phyloP scores from a whole-genome alignment of 2,888 invertebrate genomes.

The Cenopis cana region DNA sequence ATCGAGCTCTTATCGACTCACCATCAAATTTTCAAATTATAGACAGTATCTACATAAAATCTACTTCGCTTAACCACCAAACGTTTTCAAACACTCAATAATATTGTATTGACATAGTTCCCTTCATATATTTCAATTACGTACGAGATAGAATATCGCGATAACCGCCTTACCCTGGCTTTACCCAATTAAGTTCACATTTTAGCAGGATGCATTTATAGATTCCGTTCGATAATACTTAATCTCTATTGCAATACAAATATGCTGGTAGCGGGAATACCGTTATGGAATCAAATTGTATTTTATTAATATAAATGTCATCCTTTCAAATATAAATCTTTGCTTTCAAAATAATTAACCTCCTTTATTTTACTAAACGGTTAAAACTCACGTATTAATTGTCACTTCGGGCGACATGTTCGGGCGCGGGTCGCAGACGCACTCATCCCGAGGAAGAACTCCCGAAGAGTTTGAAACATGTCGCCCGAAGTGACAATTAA shows the following conservation, averaged over 20 bases:
- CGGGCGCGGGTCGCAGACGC: too few relatives aligned
- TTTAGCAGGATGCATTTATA: slow-evolving; percentile 53
- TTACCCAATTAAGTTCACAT: slow-evolving; percentile 54
- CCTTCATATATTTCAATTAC: slow-evolving; percentile 52
- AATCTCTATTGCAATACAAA: slow-evolving; percentile 3
- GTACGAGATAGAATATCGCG: slow-evolving; percentile 53
- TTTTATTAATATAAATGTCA: slow-evolving; percentile 25
- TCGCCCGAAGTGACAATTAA: too few relatives aligned
- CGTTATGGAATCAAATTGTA: neutral
- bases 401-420: too few relatives aligned
- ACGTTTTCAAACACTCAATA: neutral
- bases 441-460: too few relatives aligned
- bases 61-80: too few relatives aligned
- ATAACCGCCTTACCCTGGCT: slow-evolving; percentile 55
- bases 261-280: slow-evolving; percentile 18
- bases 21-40: too few relatives aligned
- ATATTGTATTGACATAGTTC: neutral
- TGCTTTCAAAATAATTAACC: neutral
- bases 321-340: neutral
- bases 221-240: neutral
- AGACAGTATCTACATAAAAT: too few relatives aligned
- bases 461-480: too few relatives aligned
- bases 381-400: too few relatives aligned
- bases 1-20: too few relatives aligned
- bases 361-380: too few relatives aligned